A percentile compares a stretch with the other conserved stretches of the same genome.
Conservation (phyloP, 53 echinoderm and acorn worm genomes). For the Antedon mediterranea region DNA sequence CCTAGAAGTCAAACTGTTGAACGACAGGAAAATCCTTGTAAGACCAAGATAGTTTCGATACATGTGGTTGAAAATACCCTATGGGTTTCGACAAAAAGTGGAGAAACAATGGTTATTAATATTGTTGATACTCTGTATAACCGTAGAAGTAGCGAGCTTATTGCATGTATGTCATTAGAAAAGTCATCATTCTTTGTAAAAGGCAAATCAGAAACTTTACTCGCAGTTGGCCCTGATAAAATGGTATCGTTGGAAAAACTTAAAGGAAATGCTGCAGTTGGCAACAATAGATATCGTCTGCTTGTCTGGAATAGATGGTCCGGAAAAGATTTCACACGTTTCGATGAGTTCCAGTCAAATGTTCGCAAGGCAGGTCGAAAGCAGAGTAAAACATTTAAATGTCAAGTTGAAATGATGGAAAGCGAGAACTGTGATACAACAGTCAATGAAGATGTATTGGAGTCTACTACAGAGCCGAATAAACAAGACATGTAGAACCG, state of each 20-base stretch:
- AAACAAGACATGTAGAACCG: too few relatives aligned
- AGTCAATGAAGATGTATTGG: not conserved
- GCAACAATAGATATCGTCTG: not conserved
- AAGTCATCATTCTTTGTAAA: not conserved
- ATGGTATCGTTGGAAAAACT: not conserved
- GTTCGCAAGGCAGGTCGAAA: not conserved
- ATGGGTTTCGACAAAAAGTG: conserved; percentile 25
- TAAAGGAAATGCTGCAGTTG: not conserved
- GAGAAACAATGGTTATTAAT: conserved; percentile 14
- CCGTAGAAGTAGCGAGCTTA: not conserved
- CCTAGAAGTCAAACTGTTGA: not conserved
- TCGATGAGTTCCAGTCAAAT: not conserved
- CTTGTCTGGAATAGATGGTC: not conserved
- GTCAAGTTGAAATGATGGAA: not conserved
- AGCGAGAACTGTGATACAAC: not conserved
- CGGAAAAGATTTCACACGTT: not conserved
- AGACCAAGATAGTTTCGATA: conserved; percentile 13
- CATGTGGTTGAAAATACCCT: conserved; percentile 27
- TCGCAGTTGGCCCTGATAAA: not conserved
- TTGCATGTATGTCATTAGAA: not conserved
- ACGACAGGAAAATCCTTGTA: not conserved
- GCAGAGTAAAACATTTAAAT: not conserved
- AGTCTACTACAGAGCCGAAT: not conserved
- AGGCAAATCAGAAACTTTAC: not conserved
- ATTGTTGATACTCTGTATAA: not conserved